phyloP scores from a whole-genome alignment of 2,113 vertebrate genomes.

The Orycteropus afer region DNA sequence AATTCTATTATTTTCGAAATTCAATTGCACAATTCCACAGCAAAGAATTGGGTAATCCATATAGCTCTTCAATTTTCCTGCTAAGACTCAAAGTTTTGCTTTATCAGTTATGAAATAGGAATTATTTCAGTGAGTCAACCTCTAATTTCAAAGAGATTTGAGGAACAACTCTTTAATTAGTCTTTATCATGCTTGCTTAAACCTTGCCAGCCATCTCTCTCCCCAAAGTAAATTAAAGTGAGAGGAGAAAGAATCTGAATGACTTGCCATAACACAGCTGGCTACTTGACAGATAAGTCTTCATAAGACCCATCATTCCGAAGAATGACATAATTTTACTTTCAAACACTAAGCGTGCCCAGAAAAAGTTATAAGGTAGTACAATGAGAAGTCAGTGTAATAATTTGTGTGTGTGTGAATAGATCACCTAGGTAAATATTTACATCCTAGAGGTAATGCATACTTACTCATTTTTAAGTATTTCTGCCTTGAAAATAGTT shows the following conservation, averaged over 20 bases:
- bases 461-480: conserved; percentile 46
- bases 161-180: conserved; percentile 74
- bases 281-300: conserved; percentile 71
- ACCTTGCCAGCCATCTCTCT: conserved; percentile 65
- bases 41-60: conserved; percentile 69
- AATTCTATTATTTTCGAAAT: conserved; percentile 73
- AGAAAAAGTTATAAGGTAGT: conserved; percentile 64
- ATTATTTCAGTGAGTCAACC: conserved; percentile 76
- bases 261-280: conserved; percentile 58
- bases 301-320: conserved; percentile 44
- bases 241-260: conserved; percentile 56
- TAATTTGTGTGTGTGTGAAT: background rate
- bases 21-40: conserved; percentile 68
- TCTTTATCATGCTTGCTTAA: conserved; percentile 68
- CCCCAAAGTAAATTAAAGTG: conserved; percentile 75
- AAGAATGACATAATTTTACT: conserved; percentile 65
- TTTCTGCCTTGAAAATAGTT: conserved; percentile 20
- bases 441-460: conserved; percentile 20
- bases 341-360: background rate
- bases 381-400: conserved; percentile 22
- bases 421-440: conserved; percentile 45
- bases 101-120: conserved; percentile 55
- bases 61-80: conserved; percentile 62
- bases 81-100: conserved; percentile 70
- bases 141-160: conserved; percentile 70